phyloP scores from a whole-genome alignment of 2,113 vertebrate genomes.

The Mastomys coucha region DNA sequence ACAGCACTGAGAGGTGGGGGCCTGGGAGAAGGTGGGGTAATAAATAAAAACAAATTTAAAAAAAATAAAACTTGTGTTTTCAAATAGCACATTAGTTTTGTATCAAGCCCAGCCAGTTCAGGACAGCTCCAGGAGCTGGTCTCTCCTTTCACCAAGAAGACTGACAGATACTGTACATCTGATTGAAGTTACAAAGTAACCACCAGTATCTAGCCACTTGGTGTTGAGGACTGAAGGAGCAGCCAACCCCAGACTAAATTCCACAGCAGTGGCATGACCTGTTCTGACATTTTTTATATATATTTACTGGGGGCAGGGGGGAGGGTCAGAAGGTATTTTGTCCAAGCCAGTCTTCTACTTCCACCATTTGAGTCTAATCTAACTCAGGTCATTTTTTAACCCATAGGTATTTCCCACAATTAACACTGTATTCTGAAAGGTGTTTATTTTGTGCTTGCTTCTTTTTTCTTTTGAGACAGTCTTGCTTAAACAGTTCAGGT shows the following conservation, averaged over 20 bases:
- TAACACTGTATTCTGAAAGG: too few species aligned
- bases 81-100: background rate
- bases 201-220: rapidly evolving
- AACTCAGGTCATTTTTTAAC: too few species aligned
- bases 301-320: too few species aligned
- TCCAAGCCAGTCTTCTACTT: too few species aligned
- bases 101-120: rapidly evolving
- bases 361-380: too few species aligned
- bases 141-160: slow-evolving; percentile 5
- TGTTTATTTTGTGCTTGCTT: too few species aligned
- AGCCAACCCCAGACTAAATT: rapidly evolving
- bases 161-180: rapidly evolving
- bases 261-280: too few species aligned
- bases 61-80: background rate
- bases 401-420: too few species aligned
- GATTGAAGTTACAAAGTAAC: background rate
- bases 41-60: background rate
- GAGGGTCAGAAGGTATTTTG: too few species aligned
- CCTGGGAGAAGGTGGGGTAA: background rate
- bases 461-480: too few species aligned
- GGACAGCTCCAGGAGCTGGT: background rate
- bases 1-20: background rate
- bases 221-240: background rate
- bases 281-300: too few species aligned
- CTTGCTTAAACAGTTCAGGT: too few species aligned